phyloP scores from a whole-genome alignment of 2,797 vertebrate species.

The Threskiornis aethiopicus region DNA sequence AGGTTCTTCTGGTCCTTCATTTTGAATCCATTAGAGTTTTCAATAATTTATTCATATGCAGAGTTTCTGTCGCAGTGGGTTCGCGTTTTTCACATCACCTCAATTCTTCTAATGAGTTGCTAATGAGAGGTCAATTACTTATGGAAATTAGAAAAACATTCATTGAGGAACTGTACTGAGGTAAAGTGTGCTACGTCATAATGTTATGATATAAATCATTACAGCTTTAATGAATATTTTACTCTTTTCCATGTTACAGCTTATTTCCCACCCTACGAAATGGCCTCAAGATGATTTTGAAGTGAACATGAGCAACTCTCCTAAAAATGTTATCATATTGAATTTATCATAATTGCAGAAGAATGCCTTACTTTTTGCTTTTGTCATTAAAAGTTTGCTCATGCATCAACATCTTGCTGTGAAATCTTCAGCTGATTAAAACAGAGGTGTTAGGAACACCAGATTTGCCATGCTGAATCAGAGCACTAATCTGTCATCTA shows the following conservation, averaged over 20 bases:
- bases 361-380: not conserved
- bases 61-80: conserved; percentile 46
- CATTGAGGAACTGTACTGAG: conserved; percentile 39
- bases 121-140: conserved; percentile 75
- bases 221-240: conserved; percentile 51
- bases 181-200: conserved; percentile 42
- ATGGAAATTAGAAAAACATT: conserved; percentile 70
- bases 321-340: not conserved
- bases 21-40: conserved; percentile 54
- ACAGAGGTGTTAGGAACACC: not conserved
- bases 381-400: conserved; percentile 1
- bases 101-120: conserved; percentile 71
- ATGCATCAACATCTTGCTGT: not conserved
- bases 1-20: conserved; percentile 48
- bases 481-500: not conserved
- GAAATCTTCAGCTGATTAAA: not conserved
- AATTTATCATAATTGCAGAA: not conserved
- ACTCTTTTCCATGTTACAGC: conserved; percentile 3
- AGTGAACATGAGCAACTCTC: not conserved
- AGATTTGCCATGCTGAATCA: not conserved
- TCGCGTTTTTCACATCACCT: conserved; percentile 62
- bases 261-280: not conserved
- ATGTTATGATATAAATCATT: conserved; percentile 65
- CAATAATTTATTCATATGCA: conserved; percentile 55
- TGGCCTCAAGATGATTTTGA: not conserved